Percentiles rank a stretch among this genome's conserved stretches.
Conservation (phyloP, 2,113 vertebrate genomes). For the Egretta garzetta region DNA sequence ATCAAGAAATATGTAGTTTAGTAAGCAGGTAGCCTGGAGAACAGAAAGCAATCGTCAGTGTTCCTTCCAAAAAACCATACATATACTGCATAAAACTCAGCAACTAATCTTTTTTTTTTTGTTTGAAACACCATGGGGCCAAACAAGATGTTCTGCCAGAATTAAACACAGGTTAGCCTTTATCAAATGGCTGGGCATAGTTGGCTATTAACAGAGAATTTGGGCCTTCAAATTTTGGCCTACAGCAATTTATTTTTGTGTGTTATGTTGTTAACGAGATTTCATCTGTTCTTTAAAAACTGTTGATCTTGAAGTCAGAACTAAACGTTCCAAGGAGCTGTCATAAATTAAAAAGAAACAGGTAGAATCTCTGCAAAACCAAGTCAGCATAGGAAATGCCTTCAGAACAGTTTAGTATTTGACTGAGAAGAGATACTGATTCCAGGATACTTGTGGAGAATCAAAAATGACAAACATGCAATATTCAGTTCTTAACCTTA, state of each 20-base stretch:
- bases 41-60: not conserved
- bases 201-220: slow-evolving; percentile 12
- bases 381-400: not conserved
- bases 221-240: not conserved
- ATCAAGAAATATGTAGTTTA: not conserved
- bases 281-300: not conserved
- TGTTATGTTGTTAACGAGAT: not conserved
- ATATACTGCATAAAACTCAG: not conserved
- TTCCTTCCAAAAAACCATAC: not conserved
- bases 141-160: slow-evolving; percentile 71
- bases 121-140: slow-evolving; percentile 32
- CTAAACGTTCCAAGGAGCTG: not conserved
- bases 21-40: not conserved
- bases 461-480: not conserved
- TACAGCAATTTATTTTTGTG: not conserved
- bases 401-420: not conserved
- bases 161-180: slow-evolving; percentile 29
- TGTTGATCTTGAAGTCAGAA: not conserved
- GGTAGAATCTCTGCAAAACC: not conserved
- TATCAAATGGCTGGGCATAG: not conserved
- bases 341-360: not conserved
- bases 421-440: not conserved
- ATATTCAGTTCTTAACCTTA: not conserved
- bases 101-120: not conserved
- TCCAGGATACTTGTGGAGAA: not conserved